Conservation (phyloP, 2,888 invertebrate species). For the Ypsolopha scabrella region DNA sequence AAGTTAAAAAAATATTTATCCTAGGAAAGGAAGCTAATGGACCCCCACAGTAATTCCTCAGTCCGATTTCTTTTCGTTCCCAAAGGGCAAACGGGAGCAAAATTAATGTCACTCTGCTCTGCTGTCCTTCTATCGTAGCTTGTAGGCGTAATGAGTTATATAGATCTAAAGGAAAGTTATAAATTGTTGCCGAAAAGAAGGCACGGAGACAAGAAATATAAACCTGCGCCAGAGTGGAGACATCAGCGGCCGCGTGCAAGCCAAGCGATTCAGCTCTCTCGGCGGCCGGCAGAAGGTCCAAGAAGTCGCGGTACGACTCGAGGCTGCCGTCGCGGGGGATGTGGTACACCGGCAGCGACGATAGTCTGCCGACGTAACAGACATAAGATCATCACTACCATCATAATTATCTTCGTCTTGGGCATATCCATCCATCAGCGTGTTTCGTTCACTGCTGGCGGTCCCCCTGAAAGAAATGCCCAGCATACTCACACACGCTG, state of each 20-base stretch:
- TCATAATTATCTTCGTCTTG: neutral
- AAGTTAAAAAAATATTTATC: too few species aligned
- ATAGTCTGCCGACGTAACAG: conserved; percentile 65
- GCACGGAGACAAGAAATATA: conserved; percentile 14
- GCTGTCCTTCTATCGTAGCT: too few species aligned
- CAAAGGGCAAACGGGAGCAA: too few species aligned
- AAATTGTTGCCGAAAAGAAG: neutral
- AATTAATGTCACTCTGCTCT: too few species aligned
- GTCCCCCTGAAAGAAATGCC: too few species aligned
- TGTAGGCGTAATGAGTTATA: too few species aligned
- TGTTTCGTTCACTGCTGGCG: neutral
- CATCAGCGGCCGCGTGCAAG: conserved; percentile 91
- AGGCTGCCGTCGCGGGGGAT: conserved; percentile 86
- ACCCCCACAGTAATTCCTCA: too few species aligned
- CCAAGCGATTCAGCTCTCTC: conserved; percentile 92
- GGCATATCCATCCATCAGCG: neutral
- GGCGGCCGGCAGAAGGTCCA: conserved; percentile 79
- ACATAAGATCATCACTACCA: neutral
- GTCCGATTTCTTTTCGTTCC: too few species aligned
- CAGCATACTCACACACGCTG: too few species aligned
- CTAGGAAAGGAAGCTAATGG: too few species aligned
- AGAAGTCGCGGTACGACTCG: conserved; percentile 84
- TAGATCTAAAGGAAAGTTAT: too few species aligned
- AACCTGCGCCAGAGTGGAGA: conserved; percentile 86
- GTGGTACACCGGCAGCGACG: conserved; percentile 80